These are phyloP conservation scores for Neolamprologus brichardi DNA, from an alignment of 2,113 vertebrate genomes.

Conservation along the genomic window DNA sequence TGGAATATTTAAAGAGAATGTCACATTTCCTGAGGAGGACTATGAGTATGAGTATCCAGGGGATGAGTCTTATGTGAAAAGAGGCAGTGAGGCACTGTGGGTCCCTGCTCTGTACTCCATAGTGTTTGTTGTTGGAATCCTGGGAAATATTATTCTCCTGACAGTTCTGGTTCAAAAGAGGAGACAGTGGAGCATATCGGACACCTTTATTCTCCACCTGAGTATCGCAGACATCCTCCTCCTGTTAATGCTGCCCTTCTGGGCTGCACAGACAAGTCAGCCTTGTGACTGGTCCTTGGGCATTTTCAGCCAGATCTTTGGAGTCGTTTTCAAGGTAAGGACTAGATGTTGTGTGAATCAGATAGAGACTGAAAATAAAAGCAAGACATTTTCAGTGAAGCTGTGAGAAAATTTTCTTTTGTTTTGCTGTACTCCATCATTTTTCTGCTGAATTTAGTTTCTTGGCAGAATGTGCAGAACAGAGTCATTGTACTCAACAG, in stretches of 20 bases:
- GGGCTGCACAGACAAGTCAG: slow-evolving; percentile 61
- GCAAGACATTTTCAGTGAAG: background rate
- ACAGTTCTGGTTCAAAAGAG: slow-evolving; percentile 60
- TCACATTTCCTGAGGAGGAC: background rate
- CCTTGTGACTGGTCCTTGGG: slow-evolving; percentile 55
- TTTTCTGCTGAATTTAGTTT: no score
- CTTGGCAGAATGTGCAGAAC: accelerated
- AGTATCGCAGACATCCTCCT: slow-evolving; percentile 63
- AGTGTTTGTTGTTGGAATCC: slow-evolving; percentile 68
- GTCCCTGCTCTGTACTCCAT: slow-evolving; percentile 63
- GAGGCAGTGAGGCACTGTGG: slow-evolving; percentile 20
- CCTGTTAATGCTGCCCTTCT: slow-evolving; percentile 75
- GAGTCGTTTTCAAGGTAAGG: slow-evolving; percentile 69
- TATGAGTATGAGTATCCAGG: accelerated
- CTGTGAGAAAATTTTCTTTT: background rate
- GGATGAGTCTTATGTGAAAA: background rate
- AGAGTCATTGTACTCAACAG: accelerated
- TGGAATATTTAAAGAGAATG: background rate
- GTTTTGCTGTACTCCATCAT: background rate
- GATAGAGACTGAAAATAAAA: background rate
- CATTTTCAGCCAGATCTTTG: slow-evolving; percentile 68
- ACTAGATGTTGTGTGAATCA: accelerated
- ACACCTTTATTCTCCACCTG: slow-evolving; percentile 77
- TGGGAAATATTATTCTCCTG: slow-evolving; percentile 73
- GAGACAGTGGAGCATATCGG: slow-evolving; percentile 61